These are phyloP conservation scores for Drosophila ustulata DNA, from an alignment of 2,888 invertebrate genomes.

Conservation along the genomic window DNA sequence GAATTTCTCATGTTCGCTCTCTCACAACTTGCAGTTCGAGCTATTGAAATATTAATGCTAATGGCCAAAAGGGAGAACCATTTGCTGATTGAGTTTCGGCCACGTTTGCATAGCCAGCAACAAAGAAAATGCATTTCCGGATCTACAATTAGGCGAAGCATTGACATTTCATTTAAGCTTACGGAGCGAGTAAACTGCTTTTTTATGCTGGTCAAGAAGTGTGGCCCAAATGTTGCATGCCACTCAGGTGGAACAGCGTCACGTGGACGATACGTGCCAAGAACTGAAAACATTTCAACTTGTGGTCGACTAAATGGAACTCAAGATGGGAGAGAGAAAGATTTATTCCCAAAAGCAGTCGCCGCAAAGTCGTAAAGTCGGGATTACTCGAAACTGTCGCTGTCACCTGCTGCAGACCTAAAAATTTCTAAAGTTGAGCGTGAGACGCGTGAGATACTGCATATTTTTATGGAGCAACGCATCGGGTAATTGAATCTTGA, in stretches of 20 bases:
- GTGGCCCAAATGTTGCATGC: constrained; percentile 14
- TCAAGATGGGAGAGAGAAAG: not conserved
- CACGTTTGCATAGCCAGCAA: constrained; percentile 8
- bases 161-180: constrained; percentile 1
- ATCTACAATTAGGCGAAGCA: constrained; percentile 5
- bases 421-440: constrained; percentile 14
- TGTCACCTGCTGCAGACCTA: constrained; percentile 44
- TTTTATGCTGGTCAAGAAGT: constrained; percentile 21
- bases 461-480: constrained; percentile 35
- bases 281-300: constrained; percentile 31
- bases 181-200: constrained; percentile 8
- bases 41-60: constrained; percentile 77
- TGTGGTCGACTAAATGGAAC: constrained; percentile 30
- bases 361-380: constrained; percentile 36
- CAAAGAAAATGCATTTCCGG: not conserved
- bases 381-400: constrained; percentile 9
- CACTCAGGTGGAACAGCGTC: constrained; percentile 48
- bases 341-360: constrained; percentile 4
- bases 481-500: constrained; percentile 72
- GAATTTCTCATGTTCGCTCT: constrained; percentile 57
- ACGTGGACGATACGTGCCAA: constrained; percentile 52
- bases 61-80: constrained; percentile 60
- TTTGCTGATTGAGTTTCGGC: constrained; percentile 65
- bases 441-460: constrained; percentile 32
- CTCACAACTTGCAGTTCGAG: constrained; percentile 51